Base-by-base conservation (phyloP, 2,888 invertebrate genomes). In the Drymonia ruficornis region DNA sequence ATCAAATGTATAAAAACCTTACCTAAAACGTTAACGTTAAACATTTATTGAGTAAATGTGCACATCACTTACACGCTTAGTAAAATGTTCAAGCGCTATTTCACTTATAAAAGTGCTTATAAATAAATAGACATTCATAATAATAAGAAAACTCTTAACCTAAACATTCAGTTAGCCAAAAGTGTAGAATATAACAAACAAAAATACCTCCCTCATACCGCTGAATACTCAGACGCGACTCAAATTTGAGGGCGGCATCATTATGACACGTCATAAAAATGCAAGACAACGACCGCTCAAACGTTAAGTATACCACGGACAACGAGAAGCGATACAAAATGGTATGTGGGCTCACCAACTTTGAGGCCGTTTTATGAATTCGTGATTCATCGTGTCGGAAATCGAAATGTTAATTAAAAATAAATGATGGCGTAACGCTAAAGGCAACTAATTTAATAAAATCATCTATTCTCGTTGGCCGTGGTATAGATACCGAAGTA, bases 1-100 rank as follows among this genome's bases (percentile, higher is more conserved):
- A 91, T 91, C 91, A 91, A 92, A 91, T 90, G 91, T 92, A 91
- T 91, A 89, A 91, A 84, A 89, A 89, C 81, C 86, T 91, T 86
- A 86, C 73, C 84, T 87, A 85, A 77, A 82, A 78, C 67, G 60
- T 87, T 87, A 87, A 87, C 80, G 66, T 86, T 86, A 86, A 83
- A 86, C 83, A 83, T 80, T 87, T 84, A 85, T 74, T 80, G 87
- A 90, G 86, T 89, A 88, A 84, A 86, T 80, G 85, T 87, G 85
- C 87, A 81, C 78, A 79, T 85, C 82, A 79, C 83, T 87, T 88
- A 86, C 65, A 85, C 82, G 83, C 82, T 85, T 82, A 84, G 70
- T 83, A 77, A n/a, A 81, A 86, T 81, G 80, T 81, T 71, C 62
- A 87, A 89, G 87, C 88, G 83, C 78, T 87, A 87, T 76, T n/a